Percentiles rank a stretch among this genome's conserved stretches.
phyloP scores from a whole-genome alignment of 1,140 invertebrate species.

The Homalodisca vitripennis region DNA sequence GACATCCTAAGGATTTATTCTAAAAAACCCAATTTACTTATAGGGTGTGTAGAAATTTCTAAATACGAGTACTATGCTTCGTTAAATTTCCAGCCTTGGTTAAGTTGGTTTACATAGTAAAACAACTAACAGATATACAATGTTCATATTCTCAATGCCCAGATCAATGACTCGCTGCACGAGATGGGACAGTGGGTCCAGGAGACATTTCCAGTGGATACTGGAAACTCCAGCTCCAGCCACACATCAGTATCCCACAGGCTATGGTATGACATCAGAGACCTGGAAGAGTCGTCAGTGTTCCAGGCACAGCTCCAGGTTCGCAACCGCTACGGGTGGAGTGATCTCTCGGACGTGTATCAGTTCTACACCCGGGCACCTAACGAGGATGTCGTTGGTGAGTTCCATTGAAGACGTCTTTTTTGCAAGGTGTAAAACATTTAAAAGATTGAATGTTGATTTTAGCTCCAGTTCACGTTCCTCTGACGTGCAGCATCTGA shows the following conservation, averaged over 20 bases:
- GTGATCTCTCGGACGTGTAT: conserved; percentile 50
- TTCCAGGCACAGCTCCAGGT: conserved; percentile 62
- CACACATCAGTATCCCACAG: conserved; percentile 50
- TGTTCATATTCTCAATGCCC: conserved; percentile 34
- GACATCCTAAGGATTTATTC: no score
- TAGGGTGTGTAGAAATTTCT: no score
- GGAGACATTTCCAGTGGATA: conserved; percentile 45
- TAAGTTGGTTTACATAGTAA: no score
- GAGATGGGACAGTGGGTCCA: conserved; percentile 70
- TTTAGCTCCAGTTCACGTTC: no score
- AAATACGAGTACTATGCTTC: no score
- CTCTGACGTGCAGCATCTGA: no score
- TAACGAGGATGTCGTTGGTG: conserved; percentile 10
- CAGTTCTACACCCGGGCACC: conserved; percentile 34
- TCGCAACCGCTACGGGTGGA: conserved; percentile 63
- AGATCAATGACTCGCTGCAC: conserved; percentile 70
- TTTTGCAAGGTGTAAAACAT: no score
- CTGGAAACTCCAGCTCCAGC: conserved; percentile 41
- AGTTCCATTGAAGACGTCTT: no score
- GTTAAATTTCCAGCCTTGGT: no score
- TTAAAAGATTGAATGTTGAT: no score
- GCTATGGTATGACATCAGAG: conserved; percentile 55
- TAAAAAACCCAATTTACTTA: no score
- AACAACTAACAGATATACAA: no score
- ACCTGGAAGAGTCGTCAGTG: conserved; percentile 56